Conservation (phyloP, 2,797 vertebrate species). For the Sebastes diaconus region DNA sequence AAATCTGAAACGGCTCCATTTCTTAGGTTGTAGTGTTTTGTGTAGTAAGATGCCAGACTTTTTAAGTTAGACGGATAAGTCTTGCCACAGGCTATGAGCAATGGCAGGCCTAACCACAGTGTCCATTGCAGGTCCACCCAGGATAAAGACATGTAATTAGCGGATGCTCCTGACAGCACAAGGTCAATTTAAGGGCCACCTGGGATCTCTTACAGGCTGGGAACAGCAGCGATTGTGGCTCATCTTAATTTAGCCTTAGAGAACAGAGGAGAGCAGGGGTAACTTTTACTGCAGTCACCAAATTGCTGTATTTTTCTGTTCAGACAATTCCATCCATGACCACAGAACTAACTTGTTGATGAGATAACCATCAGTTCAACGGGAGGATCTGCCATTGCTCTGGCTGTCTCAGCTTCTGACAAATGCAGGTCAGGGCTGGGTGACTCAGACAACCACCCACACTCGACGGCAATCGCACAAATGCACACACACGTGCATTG, state of each 20-base stretch:
- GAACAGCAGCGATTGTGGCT: slow-evolving; percentile 6
- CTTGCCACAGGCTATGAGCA: slow-evolving; percentile 37
- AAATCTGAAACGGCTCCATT: background rate
- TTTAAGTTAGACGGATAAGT: background rate
- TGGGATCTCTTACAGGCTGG: slow-evolving; percentile 44
- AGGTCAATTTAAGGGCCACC: slow-evolving; percentile 57
- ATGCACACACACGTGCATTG: background rate
- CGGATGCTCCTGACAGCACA: slow-evolving; percentile 33
- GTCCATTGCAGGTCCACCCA: slow-evolving; percentile 43
- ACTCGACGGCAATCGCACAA: background rate
- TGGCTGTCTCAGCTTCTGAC: background rate
- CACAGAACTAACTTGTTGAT: background rate
- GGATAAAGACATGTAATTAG: slow-evolving; percentile 60
- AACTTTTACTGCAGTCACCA: background rate
- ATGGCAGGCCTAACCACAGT: slow-evolving; percentile 34
- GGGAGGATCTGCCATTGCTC: background rate
- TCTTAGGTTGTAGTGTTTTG: background rate
- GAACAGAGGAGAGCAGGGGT: background rate
- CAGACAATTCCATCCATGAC: background rate
- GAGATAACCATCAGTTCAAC: background rate
- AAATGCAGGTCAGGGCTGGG: slow-evolving; percentile 20
- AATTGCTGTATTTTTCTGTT: background rate
- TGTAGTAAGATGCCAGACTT: background rate
- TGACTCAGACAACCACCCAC: slow-evolving; percentile 6
- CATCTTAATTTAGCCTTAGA: slow-evolving; percentile 36